phyloP scores from a whole-genome alignment of 2,113 vertebrate species.

The Daphoenositta chrysoptera region DNA sequence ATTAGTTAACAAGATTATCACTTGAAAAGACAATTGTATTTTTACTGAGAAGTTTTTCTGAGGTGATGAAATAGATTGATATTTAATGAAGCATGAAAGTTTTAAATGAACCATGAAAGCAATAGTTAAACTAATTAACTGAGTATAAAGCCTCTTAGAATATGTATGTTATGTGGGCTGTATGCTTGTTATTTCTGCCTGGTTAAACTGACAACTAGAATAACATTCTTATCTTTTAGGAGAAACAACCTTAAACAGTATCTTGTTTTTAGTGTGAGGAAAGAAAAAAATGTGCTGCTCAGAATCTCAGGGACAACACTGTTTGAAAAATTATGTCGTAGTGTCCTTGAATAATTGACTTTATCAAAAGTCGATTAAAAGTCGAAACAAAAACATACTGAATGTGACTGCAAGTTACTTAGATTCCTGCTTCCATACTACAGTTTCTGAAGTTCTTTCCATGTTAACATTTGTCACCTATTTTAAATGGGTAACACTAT shows the following conservation, averaged over 20 bases:
- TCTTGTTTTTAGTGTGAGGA: not conserved
- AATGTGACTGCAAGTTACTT: not conserved
- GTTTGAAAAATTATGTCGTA: conserved; percentile 43
- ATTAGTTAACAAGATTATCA: conserved; percentile 68
- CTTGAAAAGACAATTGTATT: conserved; percentile 58
- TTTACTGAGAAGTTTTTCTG: conserved; percentile 61
- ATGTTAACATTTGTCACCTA: not conserved
- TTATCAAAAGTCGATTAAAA: too few relatives aligned
- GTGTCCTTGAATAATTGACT: not conserved
- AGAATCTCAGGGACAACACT: conserved; percentile 26
- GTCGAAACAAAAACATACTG: not conserved
- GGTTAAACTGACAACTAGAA: conserved; percentile 53
- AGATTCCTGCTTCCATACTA: not conserved
- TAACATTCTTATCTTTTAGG: conserved; percentile 22
- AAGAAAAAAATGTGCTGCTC: conserved; percentile 26
- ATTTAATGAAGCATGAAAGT: conserved; percentile 81
- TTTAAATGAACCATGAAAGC: conserved; percentile 76
- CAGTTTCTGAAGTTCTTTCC: not conserved
- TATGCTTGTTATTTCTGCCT: conserved; percentile 66
- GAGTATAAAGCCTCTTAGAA: conserved; percentile 75
- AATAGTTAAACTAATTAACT: conserved; percentile 83
- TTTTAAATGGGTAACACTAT: not conserved
- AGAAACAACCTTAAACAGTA: not conserved
- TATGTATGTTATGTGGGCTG: conserved; percentile 56
- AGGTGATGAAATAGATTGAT: conserved; percentile 74